Evolutionary conservation across 2,888 invertebrate genomes (phyloP).

Genomic region (Acholoe squamosa): DNA sequence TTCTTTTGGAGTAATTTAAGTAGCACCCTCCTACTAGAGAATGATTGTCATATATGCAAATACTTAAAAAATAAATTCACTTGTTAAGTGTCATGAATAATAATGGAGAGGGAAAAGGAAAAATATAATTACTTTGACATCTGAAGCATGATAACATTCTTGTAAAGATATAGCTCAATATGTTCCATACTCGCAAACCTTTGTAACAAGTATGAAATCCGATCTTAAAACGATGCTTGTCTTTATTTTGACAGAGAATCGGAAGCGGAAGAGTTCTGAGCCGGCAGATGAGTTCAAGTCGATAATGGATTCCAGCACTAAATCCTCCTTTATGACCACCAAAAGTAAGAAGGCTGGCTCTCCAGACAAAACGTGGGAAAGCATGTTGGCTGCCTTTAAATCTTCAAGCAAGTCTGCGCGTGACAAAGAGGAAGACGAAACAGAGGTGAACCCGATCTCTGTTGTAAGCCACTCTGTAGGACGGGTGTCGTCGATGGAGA

Average conservation of each 20-base stretch:
- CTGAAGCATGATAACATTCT: too few relatives aligned
- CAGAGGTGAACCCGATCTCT: conserved; percentile 21
- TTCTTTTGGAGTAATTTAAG: too few relatives aligned
- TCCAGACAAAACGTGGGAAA: background rate
- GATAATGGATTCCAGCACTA: background rate
- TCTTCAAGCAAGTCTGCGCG: background rate
- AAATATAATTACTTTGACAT: too few relatives aligned
- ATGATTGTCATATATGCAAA: too few relatives aligned
- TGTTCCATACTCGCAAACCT: too few relatives aligned
- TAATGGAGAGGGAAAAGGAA: too few relatives aligned
- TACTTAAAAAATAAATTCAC: too few relatives aligned
- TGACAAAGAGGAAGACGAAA: background rate
- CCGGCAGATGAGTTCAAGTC: background rate
- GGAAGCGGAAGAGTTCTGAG: conserved; percentile 19
- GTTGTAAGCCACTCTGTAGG: conserved; percentile 42
- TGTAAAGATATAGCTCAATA: too few relatives aligned
- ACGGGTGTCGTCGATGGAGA: conserved; percentile 31
- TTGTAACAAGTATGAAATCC: too few relatives aligned
- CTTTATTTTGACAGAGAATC: conserved; percentile 10
- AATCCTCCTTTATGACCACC: conserved; percentile 24
- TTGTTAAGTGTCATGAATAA: too few relatives aligned
- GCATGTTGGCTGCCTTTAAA: background rate
- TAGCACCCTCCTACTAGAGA: too few relatives aligned
- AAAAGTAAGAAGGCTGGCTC: background rate
- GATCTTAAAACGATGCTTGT: background rate